A percentile compares a stretch with the other conserved stretches of the same genome.
Evolutionary conservation across 2,113 vertebrate species (phyloP).

Genomic region (Hypanus sabinus): DNA sequence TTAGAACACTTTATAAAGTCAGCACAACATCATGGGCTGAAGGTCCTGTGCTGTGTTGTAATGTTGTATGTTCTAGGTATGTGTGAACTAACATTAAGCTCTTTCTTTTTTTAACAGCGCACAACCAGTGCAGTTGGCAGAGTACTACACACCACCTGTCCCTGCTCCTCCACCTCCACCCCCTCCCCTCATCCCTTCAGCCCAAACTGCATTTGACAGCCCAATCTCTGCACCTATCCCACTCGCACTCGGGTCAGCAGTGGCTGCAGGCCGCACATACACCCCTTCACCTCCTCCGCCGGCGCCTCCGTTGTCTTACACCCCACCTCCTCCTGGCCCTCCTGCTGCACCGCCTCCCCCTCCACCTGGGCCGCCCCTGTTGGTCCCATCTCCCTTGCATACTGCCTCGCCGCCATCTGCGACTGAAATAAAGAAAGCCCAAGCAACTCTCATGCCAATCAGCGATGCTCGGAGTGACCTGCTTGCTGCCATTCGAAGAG

Average conservation of each 20-base stretch:
- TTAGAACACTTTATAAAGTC: too few relatives aligned
- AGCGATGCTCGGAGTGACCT: constrained; percentile 85
- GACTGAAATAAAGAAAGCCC: constrained; percentile 60
- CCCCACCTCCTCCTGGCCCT: constrained; percentile 63
- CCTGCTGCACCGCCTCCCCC: constrained; percentile 49
- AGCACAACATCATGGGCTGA: too few relatives aligned
- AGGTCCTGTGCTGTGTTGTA: constrained; percentile 8
- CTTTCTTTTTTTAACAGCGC: constrained; percentile 48
- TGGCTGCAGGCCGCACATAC: constrained; percentile 42
- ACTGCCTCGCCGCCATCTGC: constrained; percentile 50
- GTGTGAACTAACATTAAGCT: constrained; percentile 39
- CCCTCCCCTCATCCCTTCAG: constrained; percentile 72
- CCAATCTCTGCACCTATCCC: constrained; percentile 50
- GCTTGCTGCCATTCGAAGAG: constrained; percentile 81
- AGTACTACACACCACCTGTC: constrained; percentile 72
- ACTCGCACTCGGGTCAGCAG: constrained; percentile 45
- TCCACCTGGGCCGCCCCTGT: constrained; percentile 47
- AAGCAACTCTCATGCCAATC: constrained; percentile 74
- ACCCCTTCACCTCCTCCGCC: constrained; percentile 51
- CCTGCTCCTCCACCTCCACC: constrained; percentile 64
- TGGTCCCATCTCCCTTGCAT: constrained; percentile 53
- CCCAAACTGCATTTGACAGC: constrained; percentile 77
- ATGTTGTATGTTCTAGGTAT: not conserved
- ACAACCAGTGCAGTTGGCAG: constrained; percentile 66
- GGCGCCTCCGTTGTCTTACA: constrained; percentile 62